Evolutionary conservation across 1,140 invertebrate genomes (phyloP).

Genomic region (Ceratosolen fusciceps): DNA sequence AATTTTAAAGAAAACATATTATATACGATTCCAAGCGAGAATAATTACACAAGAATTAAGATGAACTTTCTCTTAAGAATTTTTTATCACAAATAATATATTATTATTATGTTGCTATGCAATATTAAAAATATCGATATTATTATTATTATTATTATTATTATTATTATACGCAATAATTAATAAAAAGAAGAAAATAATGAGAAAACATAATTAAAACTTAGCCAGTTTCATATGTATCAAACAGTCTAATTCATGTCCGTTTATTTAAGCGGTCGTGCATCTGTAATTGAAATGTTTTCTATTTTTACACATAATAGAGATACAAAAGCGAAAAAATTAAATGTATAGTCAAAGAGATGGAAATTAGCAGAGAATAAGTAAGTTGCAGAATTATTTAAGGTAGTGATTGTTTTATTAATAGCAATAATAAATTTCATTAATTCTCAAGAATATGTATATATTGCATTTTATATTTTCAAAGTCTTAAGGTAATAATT

Average conservation of each 20-base stretch:
- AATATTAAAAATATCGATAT: too few species aligned
- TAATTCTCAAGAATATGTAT: background rate
- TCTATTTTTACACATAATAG: slow-evolving; percentile 67
- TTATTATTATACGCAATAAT: slow-evolving; percentile 46
- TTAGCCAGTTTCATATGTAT: slow-evolving; percentile 37
- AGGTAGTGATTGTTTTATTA: slow-evolving; percentile 29
- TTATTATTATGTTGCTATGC: slow-evolving; percentile 44
- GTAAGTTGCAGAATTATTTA: background rate
- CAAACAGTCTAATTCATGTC: slow-evolving; percentile 33
- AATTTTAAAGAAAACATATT: slow-evolving; percentile 29
- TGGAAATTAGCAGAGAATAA: slow-evolving; percentile 1
- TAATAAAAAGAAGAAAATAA: slow-evolving; percentile 54
- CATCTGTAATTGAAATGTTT: slow-evolving; percentile 68
- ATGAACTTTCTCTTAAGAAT: background rate
- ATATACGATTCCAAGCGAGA: slow-evolving; percentile 30
- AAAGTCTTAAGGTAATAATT: background rate
- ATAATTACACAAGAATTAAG: slow-evolving; percentile 9
- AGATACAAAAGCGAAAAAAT: slow-evolving; percentile 51
- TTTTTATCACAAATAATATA: slow-evolving; percentile 19
- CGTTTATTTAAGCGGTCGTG: slow-evolving; percentile 54
- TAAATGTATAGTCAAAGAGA: slow-evolving; percentile 40
- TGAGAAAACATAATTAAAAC: slow-evolving; percentile 47
- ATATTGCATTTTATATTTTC: slow-evolving; percentile 25
- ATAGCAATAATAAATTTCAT: background rate
- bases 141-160: too few species aligned